Conservation (phyloP, 2,797 vertebrate genomes). For the Lacerta viridis region DNA sequence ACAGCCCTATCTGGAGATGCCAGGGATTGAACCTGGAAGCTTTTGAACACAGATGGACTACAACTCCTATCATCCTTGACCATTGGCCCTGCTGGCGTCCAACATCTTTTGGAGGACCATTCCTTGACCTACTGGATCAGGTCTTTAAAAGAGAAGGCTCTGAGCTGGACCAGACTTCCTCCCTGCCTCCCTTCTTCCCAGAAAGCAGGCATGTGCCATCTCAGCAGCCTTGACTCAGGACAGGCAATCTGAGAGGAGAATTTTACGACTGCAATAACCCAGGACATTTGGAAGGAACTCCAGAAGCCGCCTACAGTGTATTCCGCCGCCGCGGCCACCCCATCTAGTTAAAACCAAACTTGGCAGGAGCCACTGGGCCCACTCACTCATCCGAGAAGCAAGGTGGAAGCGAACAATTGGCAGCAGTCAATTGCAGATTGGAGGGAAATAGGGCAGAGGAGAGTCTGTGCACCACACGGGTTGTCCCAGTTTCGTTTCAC, state of each 20-base stretch:
- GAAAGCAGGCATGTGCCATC: background rate
- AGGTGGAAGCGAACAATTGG: background rate
- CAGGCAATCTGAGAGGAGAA: background rate
- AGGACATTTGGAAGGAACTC: background rate
- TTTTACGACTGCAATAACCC: background rate
- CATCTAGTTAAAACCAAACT: conserved; percentile 5
- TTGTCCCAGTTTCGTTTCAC: background rate
- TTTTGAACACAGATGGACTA: too few relatives aligned
- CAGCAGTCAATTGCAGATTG: background rate
- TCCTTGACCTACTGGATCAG: background rate
- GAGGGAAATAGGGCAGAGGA: rapidly evolving
- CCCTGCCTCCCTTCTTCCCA: too few relatives aligned
- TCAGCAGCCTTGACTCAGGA: background rate
- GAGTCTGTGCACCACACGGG: too few relatives aligned
- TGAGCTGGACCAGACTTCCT: too few relatives aligned
- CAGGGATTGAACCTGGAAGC: too few relatives aligned
- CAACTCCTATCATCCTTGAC: too few relatives aligned
- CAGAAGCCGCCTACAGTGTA: background rate
- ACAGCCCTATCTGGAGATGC: too few relatives aligned
- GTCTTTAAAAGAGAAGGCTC: too few relatives aligned
- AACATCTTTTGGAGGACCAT: background rate
- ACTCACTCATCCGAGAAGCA: background rate
- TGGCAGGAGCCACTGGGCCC: background rate
- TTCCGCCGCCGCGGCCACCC: background rate
- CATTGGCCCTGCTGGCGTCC: too few relatives aligned